Percentiles rank a stretch among this genome's conserved stretches.
Evolutionary conservation across 2,888 invertebrate species (phyloP).

Genomic region (Amphipoea oculea): DNA sequence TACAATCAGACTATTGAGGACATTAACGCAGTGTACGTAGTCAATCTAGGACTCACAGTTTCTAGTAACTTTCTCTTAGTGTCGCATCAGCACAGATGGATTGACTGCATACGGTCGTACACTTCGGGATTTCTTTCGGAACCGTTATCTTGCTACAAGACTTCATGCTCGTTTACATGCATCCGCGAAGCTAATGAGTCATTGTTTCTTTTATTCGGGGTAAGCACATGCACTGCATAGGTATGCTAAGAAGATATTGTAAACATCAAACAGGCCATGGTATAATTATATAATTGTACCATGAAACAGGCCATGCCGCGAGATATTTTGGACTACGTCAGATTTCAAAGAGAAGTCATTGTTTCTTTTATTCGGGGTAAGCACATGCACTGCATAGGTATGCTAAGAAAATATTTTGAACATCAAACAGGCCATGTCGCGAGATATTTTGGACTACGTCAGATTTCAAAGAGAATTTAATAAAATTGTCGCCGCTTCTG

Average conservation of each 20-base stretch:
- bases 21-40: constrained; percentile 60
- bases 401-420: too few species aligned
- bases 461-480: not conserved
- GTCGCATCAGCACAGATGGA: constrained; percentile 61
- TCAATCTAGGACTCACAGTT: constrained; percentile 74
- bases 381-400: too few species aligned
- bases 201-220: not conserved
- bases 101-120: constrained; percentile 39
- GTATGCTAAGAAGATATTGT: too few species aligned
- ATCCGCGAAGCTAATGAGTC: constrained; percentile 9
- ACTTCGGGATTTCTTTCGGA: constrained; percentile 41
- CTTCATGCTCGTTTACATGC: constrained; percentile 31
- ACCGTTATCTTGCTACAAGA: constrained; percentile 49
- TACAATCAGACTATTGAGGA: constrained; percentile 33
- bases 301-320: too few species aligned
- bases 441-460: not conserved
- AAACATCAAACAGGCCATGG: too few species aligned
- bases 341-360: not conserved
- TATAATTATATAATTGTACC: too few species aligned
- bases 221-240: too few species aligned
- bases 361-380: too few species aligned
- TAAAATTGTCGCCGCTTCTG: not conserved
- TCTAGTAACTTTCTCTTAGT: constrained; percentile 78
- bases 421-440: not conserved
- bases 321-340: not conserved